These are phyloP conservation scores for Hipposideros larvatus DNA, from an alignment of 2,797 vertebrate genomes.

Conservation along the genomic window DNA sequence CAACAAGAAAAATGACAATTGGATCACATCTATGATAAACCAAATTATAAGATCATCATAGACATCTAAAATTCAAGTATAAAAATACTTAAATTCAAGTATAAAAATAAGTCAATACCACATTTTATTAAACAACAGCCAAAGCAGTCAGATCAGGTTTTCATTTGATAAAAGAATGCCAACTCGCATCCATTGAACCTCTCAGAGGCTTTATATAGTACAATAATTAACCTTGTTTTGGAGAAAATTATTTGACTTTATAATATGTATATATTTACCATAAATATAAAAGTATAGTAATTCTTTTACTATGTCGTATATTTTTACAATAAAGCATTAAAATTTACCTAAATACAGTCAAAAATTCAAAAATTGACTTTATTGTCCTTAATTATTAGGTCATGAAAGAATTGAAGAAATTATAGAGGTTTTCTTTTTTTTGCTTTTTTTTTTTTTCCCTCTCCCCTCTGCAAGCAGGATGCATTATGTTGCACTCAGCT, in stretches of 20 bases:
- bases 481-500: background rate
- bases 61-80: constrained; percentile 38
- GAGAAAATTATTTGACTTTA: background rate
- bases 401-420: background rate
- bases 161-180: constrained; percentile 3
- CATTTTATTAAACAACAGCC: constrained; percentile 49
- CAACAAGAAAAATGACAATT: constrained; percentile 1
- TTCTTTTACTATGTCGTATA: background rate
- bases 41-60: background rate
- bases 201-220: constrained; percentile 8
- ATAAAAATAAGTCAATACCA: background rate
- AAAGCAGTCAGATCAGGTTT: constrained; percentile 39
- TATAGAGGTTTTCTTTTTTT: background rate
- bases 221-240: constrained; percentile 10
- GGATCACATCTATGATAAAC: constrained; percentile 7
- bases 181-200: background rate
- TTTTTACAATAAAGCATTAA: constrained; percentile 17
- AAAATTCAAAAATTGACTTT: constrained; percentile 12
- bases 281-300: background rate
- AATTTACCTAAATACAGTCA: background rate
- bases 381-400: background rate
- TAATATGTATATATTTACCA: background rate
- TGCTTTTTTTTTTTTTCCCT: background rate
- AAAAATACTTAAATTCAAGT: constrained; percentile 12
- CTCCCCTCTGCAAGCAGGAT: background rate